A percentile compares a stretch with the other conserved stretches of the same genome.
Evolutionary conservation across 2,888 invertebrate genomes (phyloP).

Genomic region (Salticus scenicus): DNA sequence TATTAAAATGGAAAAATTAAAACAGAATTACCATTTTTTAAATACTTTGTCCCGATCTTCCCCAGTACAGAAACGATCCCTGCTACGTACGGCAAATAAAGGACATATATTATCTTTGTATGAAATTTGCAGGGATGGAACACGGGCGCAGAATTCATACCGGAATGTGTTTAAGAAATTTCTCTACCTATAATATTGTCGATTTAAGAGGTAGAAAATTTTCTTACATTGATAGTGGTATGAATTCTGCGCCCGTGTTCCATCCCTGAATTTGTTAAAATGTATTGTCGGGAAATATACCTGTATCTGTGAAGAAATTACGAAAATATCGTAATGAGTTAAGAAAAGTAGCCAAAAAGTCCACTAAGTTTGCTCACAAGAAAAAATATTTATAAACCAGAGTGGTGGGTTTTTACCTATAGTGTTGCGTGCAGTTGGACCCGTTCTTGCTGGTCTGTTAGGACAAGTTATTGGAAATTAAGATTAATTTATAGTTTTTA

Average conservation of each 20-base stretch:
- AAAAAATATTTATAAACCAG: conserved; percentile 26
- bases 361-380: neutral
- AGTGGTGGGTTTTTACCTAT: conserved; percentile 44
- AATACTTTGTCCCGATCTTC: neutral
- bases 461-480: conserved; percentile 23
- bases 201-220: no score
- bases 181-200: no score
- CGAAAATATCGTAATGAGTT: neutral
- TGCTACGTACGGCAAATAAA: neutral
- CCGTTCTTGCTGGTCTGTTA: neutral
- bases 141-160: no score
- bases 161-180: no score
- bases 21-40: neutral
- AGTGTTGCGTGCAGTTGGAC: conserved; percentile 25
- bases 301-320: conserved; percentile 24
- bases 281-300: conserved; percentile 25
- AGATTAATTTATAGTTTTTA: neutral
- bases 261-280: conserved; percentile 42
- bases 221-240: no score
- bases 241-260: no score
- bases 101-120: conserved; percentile 1
- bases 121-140: no score
- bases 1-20: neutral
- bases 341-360: conserved; percentile 17
- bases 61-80: neutral